Base-by-base conservation (phyloP, 2,888 invertebrate genomes). In the Melieria crassipennis region DNA sequence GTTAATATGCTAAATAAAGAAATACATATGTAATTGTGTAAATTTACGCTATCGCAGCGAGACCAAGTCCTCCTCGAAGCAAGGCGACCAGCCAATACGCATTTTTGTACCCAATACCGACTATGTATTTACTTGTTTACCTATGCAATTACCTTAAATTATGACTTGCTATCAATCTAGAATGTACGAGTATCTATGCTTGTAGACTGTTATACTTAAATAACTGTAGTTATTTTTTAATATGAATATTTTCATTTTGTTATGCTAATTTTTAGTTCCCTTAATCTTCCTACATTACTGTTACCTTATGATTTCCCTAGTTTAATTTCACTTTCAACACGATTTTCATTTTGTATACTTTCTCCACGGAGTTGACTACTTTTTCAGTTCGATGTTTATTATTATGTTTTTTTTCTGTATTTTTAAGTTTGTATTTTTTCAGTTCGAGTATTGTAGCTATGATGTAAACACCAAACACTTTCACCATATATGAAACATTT, bases 401-500 rank as follows among this genome's bases (percentile, higher is more conserved):
- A 62, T 62, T 43, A 13, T 16, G 61, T 61, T 47, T 47, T 55
- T n/a, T 56, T 10, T 30, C 30, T 30, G 30, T 30, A 30, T 55
- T 55, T 55, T 55, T 46, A n/a, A 13, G 11, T 56, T 57, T 16
- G 4, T 30, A 50, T 50, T 16, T 65, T 65, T 43, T 50, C 30
- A 56, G 10, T 56, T 30, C 3, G 30, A 30, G 30, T 30, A 30
- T 30, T 3, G 30, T 30, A 30, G 30, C 3, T 30, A 30, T 30
- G 30, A 30, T 30, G 30, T 30, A 30, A 30, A 30, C 30, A 30
- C 30, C 30, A 30, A 30, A 30, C 30, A 30, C 13, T 56, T 56
- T 13, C 56, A 56, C 56, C 60, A 46, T 50, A 11, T 47, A 63
- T 10, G 7, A 57, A 57, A 58, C 50, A 47, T 58, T 43, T 58